These are phyloP conservation scores for Apis dorsata DNA, from an alignment of 1,140 invertebrate genomes.

Conservation along the genomic window DNA sequence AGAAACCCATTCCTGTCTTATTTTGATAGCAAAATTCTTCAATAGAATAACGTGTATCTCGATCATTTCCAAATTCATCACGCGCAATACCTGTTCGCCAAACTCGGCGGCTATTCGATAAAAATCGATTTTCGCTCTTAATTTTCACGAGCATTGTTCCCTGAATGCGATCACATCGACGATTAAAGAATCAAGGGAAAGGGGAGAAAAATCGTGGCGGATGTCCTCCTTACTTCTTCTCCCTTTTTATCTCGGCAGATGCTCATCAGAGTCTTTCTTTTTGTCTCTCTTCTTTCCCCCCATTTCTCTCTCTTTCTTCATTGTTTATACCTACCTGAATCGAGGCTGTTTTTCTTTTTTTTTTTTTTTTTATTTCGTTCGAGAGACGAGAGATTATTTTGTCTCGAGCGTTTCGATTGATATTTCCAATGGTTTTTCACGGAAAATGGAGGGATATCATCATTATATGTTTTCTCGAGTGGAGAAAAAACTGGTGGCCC, in stretches of 20 bases:
- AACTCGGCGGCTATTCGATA: not conserved
- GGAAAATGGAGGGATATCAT: no score
- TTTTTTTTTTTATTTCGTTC: not conserved
- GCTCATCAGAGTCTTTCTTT: constrained; percentile 5
- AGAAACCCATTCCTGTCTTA: no score
- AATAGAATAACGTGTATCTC: no score
- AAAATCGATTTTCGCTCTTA: constrained; percentile 47
- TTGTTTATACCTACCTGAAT: not conserved
- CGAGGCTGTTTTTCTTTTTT: no score
- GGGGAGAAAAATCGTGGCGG: constrained; percentile 15
- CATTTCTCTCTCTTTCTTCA: not conserved
- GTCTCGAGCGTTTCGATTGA: no score
- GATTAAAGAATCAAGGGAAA: constrained; percentile 57
- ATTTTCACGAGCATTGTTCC: constrained; percentile 16
- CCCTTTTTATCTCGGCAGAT: constrained; percentile 36
- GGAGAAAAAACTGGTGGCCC: no score
- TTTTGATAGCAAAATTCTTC: no score
- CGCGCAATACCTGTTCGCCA: no score
- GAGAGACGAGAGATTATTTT: not conserved
- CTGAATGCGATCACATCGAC: constrained; percentile 52
- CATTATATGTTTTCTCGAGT: no score
- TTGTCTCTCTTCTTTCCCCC: not conserved
- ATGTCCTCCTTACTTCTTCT: constrained; percentile 17
- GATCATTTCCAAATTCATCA: no score
- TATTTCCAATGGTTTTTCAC: no score